Percentiles rank a stretch among this genome's conserved stretches.
phyloP scores from a whole-genome alignment of 2,113 vertebrate species.

The Apodemus sylvaticus region DNA sequence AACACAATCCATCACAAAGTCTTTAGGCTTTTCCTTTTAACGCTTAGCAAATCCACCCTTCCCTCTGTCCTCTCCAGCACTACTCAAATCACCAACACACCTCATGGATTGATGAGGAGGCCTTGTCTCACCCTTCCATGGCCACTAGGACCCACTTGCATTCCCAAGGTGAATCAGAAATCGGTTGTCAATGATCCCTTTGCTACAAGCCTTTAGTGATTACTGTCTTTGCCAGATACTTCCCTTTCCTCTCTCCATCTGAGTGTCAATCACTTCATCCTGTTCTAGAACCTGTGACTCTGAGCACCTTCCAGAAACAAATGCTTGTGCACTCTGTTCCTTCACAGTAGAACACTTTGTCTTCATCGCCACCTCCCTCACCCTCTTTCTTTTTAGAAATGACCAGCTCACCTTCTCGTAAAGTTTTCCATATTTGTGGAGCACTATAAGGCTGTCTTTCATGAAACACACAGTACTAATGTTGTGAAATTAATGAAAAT shows the following conservation, averaged over 20 bases:
- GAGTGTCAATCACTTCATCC: neutral
- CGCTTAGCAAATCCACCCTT: neutral
- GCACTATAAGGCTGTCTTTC: neutral
- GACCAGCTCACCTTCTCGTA: neutral
- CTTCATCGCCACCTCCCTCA: neutral
- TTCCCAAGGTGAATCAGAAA: constrained; percentile 7
- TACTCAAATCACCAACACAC: neutral
- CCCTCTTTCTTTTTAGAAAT: neutral
- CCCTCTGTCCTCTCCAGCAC: neutral
- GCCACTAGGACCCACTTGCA: neutral
- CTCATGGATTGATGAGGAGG: too few species aligned
- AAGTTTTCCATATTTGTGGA: neutral
- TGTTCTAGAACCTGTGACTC: neutral
- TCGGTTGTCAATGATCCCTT: neutral
- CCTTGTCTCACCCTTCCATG: neutral
- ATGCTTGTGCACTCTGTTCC: neutral
- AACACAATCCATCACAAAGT: neutral
- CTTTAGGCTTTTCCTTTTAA: neutral
- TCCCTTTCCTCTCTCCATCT: neutral
- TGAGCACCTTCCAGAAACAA: neutral
- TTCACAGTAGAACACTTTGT: neutral
- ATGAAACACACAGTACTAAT: neutral
- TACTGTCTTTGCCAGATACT: neutral
- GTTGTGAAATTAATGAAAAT: neutral
- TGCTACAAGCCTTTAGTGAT: neutral